Evolutionary conservation across 2,113 vertebrate genomes (phyloP).

Genomic region (Pollachius pollachius): DNA sequence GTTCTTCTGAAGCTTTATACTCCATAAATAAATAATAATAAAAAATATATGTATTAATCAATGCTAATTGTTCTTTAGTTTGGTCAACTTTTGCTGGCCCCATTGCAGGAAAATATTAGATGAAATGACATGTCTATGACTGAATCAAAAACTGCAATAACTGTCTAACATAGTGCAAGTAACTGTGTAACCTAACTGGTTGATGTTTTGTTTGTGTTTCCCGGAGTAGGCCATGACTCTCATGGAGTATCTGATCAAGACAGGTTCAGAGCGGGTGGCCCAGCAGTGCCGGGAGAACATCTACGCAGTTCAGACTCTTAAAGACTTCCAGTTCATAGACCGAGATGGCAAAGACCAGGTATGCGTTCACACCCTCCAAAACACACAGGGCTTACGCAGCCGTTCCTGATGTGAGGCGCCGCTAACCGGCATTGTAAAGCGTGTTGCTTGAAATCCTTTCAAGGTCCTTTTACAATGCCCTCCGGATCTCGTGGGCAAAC

Average conservation of each 20-base stretch:
- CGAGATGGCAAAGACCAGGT: conserved; percentile 91
- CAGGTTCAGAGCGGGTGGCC: conserved; percentile 88
- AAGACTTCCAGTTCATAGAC: conserved; percentile 92
- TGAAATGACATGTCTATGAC: too few species aligned
- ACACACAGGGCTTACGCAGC: conserved; percentile 10
- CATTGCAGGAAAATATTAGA: too few species aligned
- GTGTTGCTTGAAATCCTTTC: conserved; percentile 10
- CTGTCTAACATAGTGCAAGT: too few species aligned
- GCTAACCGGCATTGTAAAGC: conserved; percentile 25
- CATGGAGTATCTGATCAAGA: conserved; percentile 94
- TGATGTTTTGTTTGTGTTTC: not conserved
- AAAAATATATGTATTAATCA: too few species aligned
- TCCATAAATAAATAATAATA: too few species aligned
- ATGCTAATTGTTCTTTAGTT: too few species aligned
- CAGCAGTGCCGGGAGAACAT: conserved; percentile 94
- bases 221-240: conserved; percentile 85
- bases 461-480: conserved; percentile 29
- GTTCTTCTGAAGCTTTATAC: too few species aligned
- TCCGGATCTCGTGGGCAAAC: conserved; percentile 34
- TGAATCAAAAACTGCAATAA: too few species aligned
- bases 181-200: not conserved
- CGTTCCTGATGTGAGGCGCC: not conserved
- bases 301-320: conserved; percentile 90
- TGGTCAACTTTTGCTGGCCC: too few species aligned
- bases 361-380: conserved; percentile 21